Base-by-base conservation (phyloP, 2,797 vertebrate genomes). In the Prionace glauca region DNA sequence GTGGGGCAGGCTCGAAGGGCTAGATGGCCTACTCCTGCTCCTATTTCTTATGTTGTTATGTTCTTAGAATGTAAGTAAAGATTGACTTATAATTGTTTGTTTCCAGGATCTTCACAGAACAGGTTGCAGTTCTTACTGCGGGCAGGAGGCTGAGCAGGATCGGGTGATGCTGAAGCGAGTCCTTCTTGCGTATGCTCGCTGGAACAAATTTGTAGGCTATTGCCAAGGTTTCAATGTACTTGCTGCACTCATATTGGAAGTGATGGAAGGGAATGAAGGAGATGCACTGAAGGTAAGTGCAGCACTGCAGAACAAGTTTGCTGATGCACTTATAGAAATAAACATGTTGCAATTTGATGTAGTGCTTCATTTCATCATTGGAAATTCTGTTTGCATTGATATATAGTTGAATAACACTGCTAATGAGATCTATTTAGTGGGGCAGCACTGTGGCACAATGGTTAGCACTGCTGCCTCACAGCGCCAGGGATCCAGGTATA, bases 191-290 rank as follows among this genome's bases (percentile, higher is more conserved):
- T 99, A 99, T 0, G 99, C 99, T 84, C 98, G 99, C 91, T 99
- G 99, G 99, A 99, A 99, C 96, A 99, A 99, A 96, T 97, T 97
- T 9, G 99, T 99, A 29, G 99, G 99, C 45, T 99, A 99, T 96
- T 99, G 99, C 96, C 99, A 99, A 96, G 99, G 99, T 56, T 99
- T 99, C 97, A 99, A 99, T 96, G 99, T 99, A 16, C 97, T 99
- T 96, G 99, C 99, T 12, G 99, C 99, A 0, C 98, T 99, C 24
- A 99, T 99, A 72, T 97, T 99, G 96, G 98, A 99, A 96, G 99
- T 99, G n/a, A 99, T 99, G 65, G 99, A 99, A 96, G 99, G 99
- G 96, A 98, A 98, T 0, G 99, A 99, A 97, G 99, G 99, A 3
- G 99, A 99, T 60, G 99, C 99, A 0, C 97, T 99, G 9, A 99